phyloP scores from a whole-genome alignment of 1,140 invertebrate genomes.

The Bombus waltoni region DNA sequence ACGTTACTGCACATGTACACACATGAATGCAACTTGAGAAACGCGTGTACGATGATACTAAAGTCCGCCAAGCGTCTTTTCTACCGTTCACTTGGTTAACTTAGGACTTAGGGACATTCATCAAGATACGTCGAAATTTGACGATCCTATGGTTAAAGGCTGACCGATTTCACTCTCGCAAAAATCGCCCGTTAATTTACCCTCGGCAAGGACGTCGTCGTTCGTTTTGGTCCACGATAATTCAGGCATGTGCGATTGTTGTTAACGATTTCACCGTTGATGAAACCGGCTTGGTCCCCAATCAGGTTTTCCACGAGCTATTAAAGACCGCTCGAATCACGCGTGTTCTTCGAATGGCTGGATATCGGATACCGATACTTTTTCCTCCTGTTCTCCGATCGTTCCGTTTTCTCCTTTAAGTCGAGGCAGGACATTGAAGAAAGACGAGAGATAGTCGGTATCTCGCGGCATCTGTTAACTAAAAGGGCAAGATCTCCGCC shows the following conservation, averaged over 20 bases:
- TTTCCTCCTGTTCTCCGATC: constrained; percentile 33
- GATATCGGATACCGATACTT: constrained; percentile 29
- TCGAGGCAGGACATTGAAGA: constrained; percentile 4
- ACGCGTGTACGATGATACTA: constrained; percentile 49
- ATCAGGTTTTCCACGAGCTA: not conserved
- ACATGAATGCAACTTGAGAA: constrained; percentile 52
- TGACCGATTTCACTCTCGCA: not conserved
- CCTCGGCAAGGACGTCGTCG: too few species aligned
- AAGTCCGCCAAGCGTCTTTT: constrained; percentile 23
- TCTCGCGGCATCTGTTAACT: constrained; percentile 80
- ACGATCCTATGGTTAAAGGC: not conserved
- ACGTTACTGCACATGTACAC: not conserved
- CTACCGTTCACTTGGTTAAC: constrained; percentile 24
- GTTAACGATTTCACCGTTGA: not conserved
- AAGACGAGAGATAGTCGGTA: constrained; percentile 52
- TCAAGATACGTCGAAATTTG: constrained; percentile 32
- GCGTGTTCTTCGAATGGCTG: not conserved
- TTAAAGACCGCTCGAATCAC: constrained; percentile 4
- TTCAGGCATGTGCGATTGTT: not conserved
- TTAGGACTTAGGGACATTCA: not conserved
- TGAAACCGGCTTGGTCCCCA: not conserved
- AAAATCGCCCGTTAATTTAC: not conserved
- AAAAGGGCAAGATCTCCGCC: constrained; percentile 76
- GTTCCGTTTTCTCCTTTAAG: constrained; percentile 42
- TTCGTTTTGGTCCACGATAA: not conserved